Percentiles rank a stretch among this genome's conserved stretches.
Evolutionary conservation across 2,888 invertebrate genomes (phyloP).

Genomic region (Machimus rusticus): DNA sequence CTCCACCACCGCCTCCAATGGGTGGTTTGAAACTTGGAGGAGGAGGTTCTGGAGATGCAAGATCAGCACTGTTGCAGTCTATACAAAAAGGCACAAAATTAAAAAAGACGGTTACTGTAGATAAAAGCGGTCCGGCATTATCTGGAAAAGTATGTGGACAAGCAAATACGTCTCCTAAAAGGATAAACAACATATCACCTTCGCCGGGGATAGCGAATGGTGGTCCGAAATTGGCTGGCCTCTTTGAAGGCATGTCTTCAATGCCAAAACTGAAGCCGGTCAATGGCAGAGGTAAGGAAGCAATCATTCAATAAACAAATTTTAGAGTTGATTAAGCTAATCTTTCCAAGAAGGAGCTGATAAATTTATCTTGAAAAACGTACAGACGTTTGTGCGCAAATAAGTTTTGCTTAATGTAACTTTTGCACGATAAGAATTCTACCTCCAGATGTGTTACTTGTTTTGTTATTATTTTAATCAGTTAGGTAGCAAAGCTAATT

Average conservation of each 20-base stretch:
- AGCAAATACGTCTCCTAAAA: slow-evolving; percentile 27
- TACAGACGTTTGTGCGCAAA: neutral
- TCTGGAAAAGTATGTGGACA: slow-evolving; percentile 66
- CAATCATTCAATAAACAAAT: neutral
- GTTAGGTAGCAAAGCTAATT: neutral
- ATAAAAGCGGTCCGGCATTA: slow-evolving; percentile 84
- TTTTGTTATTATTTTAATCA: neutral
- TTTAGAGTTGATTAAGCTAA: neutral
- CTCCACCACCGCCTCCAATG: slow-evolving; percentile 70
- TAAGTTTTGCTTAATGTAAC: neutral
- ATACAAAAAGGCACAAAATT: slow-evolving; percentile 83
- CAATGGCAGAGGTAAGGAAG: slow-evolving; percentile 55
- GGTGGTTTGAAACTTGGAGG: slow-evolving; percentile 55
- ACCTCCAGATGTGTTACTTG: neutral
- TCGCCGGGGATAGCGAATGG: slow-evolving; percentile 56
- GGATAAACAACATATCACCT: slow-evolving; percentile 50
- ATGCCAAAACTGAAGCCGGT: slow-evolving; percentile 64
- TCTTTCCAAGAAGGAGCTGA: neutral
- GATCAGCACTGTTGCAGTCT: slow-evolving; percentile 78
- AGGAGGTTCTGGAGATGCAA: slow-evolving; percentile 66
- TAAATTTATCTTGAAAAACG: neutral
- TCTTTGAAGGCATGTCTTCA: slow-evolving; percentile 60
- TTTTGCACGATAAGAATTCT: neutral
- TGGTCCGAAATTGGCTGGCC: slow-evolving; percentile 59
- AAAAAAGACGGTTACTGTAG: slow-evolving; percentile 88